Base-by-base conservation (phyloP, 2,888 invertebrate genomes). In the Molorchus minor region DNA sequence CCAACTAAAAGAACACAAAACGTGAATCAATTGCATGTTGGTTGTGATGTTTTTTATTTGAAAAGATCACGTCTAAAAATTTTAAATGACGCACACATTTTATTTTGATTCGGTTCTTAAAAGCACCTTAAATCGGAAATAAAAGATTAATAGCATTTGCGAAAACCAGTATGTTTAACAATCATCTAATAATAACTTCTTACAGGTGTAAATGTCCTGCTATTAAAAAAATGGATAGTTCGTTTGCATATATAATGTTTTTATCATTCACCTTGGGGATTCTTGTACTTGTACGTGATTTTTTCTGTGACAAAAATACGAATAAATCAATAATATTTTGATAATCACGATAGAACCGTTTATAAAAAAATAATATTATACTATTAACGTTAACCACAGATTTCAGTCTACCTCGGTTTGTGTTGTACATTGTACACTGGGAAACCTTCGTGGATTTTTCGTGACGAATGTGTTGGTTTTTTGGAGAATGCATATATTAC, bases 301-400 rank as follows among this genome's bases (percentile, higher is more conserved):
- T 46, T 56, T 43, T n/a, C n/a, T 15, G 30, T 17, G 29, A 41
- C 12, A n/a, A 16, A 25, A 17, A 13, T 38, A 13, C 16, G 25
- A 33, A 10, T 19, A 20, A 36, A 17, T 15, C 49, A 55, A 49
- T 44, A 45, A 19, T n/a, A 29, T 44, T 36, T 46, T 13, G 33
- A 16, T 47, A 58, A 59, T 55, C 45, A 43, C 25, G 8, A 38
- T 25, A 49, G n/a, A 41, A 47, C 33, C 21, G 54, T 59, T 54
- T 38, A 29, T 25, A 38, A 33, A 30, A 30, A 36, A 12, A 46
- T 40, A 25, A 25, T 25, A 25, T n/a, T n/a, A n/a, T n/a, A n/a
- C n/a, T n/a, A n/a, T n/a, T n/a, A n/a, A n/a, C n/a, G n/a, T n/a
- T n/a, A n/a, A n/a, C n/a, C n/a, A n/a, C n/a, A n/a, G n/a, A n/a